Evolutionary conservation across 2,888 invertebrate species (phyloP), one percentile per base, ranked within the genome.

Genomic region (Reticulitermes lucifugus): DNA sequence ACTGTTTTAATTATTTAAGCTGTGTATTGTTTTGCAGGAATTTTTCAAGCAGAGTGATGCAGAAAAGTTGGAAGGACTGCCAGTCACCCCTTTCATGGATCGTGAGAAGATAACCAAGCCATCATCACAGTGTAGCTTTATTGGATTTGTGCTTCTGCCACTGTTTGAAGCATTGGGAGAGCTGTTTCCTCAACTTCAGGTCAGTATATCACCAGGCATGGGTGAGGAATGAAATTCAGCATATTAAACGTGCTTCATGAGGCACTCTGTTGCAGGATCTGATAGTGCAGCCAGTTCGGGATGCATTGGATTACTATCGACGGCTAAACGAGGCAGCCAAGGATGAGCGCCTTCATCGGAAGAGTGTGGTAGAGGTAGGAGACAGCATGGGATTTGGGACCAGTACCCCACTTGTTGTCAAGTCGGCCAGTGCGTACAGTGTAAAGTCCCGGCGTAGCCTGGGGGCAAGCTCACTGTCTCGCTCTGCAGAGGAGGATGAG

Each of bases 51-150:
- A 96, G 90, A 95, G 95, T 90, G 96, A 96, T 88, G 94, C 95
- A 7, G 96, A 96, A 90, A 96, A 96, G 89, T 92, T 95, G 51
- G 96, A 96, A 90, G 96, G 96, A 18, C 92, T 96, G 87, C 96
- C 96, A 7, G 96, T 96, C 51, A 96, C 96, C 46, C 96, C 96
- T 0, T 96, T 96, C 90, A 96, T 96, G 96, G 96, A 96, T 90
- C 93, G 96, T 59, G 96, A 96, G 88, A 96, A 96, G 91, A 95
- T 96, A 84, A 96, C 96, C 86, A 96, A 96, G 90, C 95, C 96
- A 6, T 95, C 96, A 29, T 96, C 96, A 1, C 96, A 96, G 90
- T 95, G 96, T 89, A 95, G 96, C 84, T 96, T 96, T 91, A 96
- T 96, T 90, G 96, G 96, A 79, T 93, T 96, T 89, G 96, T 96